These are phyloP conservation scores for Dipodomys ordii DNA, from an alignment of 2,113 vertebrate genomes.

Conservation along the genomic window DNA sequence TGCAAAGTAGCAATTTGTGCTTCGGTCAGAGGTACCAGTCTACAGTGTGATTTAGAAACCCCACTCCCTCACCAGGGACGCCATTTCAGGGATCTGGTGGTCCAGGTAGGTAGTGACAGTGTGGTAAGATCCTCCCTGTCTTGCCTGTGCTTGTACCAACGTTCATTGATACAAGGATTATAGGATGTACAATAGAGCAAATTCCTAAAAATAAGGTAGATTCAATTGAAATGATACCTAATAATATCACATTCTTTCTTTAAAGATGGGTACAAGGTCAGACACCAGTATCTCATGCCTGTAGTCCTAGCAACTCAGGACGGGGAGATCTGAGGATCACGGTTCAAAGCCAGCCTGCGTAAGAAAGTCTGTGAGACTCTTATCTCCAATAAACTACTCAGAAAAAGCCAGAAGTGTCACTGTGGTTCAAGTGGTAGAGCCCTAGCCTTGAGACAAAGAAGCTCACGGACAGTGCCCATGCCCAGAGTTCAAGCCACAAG, in stretches of 20 bases:
- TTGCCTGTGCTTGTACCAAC: background rate
- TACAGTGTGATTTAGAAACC: background rate
- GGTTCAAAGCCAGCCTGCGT: no score
- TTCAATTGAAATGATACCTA: background rate
- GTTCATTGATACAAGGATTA: background rate
- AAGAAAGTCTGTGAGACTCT: no score
- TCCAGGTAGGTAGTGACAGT: background rate
- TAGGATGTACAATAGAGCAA: background rate
- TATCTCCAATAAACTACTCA: no score
- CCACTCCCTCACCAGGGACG: background rate
- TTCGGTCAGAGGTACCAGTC: background rate
- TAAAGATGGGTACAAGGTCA: background rate
- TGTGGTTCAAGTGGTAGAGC: no score
- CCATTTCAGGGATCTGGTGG: rapidly evolving
- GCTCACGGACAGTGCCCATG: no score
- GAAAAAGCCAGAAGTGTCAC: no score
- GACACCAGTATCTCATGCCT: no score
- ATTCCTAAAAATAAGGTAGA: slow-evolving; percentile 17
- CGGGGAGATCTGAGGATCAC: no score
- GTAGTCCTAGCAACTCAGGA: no score
- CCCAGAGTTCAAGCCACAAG: no score
- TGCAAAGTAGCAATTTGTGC: slow-evolving; percentile 47
- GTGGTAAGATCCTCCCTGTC: background rate
- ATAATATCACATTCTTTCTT: background rate
- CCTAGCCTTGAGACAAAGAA: no score